Evolutionary conservation across 2,888 invertebrate species (phyloP).

Genomic region (Morpho helenor): DNA sequence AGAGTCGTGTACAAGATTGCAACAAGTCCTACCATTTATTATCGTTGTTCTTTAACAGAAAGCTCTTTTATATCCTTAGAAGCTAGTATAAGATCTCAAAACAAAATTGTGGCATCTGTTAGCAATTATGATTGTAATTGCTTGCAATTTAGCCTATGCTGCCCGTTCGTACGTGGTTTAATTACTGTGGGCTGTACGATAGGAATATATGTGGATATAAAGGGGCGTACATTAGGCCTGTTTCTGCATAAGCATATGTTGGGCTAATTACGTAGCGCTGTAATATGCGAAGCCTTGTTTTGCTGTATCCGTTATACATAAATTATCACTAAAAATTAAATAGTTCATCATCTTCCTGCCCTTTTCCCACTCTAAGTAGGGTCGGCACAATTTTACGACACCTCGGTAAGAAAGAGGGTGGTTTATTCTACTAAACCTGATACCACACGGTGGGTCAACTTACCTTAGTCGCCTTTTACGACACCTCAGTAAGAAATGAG

Average conservation of each 20-base stretch:
- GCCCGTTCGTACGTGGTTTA: slow-evolving; percentile 22
- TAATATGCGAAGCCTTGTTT: no score
- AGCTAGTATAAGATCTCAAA: slow-evolving; percentile 24
- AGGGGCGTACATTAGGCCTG: slow-evolving; percentile 16
- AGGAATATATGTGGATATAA: slow-evolving; percentile 14
- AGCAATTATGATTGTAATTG: slow-evolving; percentile 32
- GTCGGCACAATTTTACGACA: no score
- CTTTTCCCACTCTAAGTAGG: no score
- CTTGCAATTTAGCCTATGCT: slow-evolving; percentile 21
- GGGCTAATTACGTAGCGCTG: no score
- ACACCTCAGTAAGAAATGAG: no score
- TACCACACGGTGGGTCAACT: no score
- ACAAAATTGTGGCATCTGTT: slow-evolving; percentile 32
- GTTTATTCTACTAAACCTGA: no score
- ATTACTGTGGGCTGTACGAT: slow-evolving; percentile 19
- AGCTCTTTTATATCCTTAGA: slow-evolving; percentile 23
- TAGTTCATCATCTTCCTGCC: not conserved
- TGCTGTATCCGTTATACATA: no score
- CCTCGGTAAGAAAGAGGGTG: no score
- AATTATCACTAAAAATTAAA: not conserved
- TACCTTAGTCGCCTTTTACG: no score
- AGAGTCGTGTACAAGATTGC: slow-evolving; percentile 16
- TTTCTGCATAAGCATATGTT: slow-evolving; percentile 12
- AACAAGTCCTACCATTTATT: slow-evolving; percentile 9
- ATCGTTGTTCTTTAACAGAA: slow-evolving; percentile 27